A percentile compares a stretch with the other conserved stretches of the same genome.
Conservation (phyloP, 2,113 vertebrate genomes). For the Megalops atlanticus region DNA sequence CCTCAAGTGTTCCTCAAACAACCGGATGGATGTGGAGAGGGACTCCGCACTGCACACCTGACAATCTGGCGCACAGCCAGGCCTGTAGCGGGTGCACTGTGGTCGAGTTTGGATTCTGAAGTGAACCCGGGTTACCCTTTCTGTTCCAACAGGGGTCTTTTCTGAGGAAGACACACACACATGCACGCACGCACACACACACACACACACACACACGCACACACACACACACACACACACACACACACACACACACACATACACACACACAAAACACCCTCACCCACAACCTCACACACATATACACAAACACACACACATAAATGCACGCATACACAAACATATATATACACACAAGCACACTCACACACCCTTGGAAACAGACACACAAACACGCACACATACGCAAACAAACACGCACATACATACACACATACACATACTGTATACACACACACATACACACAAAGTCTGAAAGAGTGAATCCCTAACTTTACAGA, state of each 20-base stretch:
- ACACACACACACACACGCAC: neutral
- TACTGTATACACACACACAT: too few species aligned
- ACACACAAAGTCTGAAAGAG: neutral
- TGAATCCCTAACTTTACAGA: too few species aligned
- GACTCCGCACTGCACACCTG: neutral
- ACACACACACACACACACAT: neutral
- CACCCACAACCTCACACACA: too few species aligned
- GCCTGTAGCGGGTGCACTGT: neutral
- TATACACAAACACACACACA: neutral
- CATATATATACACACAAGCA: neutral
- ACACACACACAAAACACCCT: too few species aligned
- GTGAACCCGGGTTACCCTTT: neutral
- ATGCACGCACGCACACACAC: neutral
- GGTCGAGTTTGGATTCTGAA: neutral
- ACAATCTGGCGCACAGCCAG: neutral
- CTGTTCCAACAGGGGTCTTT: neutral
- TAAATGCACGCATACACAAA: neutral
- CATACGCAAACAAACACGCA: neutral
- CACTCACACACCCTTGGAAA: neutral
- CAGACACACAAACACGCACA: neutral
- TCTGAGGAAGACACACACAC: conserved; percentile 6
- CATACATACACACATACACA: neutral
- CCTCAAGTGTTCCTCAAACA: neutral
- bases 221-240: neutral
- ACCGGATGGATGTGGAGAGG: conserved; percentile 1